These are phyloP conservation scores for Empis livida DNA, from an alignment of 2,888 invertebrate species.

Conservation along the genomic window DNA sequence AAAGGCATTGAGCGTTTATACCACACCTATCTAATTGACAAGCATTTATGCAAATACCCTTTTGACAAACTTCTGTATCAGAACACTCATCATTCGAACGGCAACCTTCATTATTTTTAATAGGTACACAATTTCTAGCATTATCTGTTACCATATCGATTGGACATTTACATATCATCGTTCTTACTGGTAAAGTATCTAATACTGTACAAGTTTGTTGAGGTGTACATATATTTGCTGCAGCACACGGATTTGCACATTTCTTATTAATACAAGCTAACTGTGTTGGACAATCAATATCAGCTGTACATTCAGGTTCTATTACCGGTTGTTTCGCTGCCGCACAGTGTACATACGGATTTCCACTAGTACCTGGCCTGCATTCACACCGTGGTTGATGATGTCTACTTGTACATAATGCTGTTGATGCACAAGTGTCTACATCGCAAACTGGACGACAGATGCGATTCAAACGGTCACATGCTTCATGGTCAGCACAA, in stretches of 20 bases:
- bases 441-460: slow-evolving; percentile 72
- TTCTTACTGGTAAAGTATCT: slow-evolving; percentile 66
- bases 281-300: slow-evolving; percentile 62
- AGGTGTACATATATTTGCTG: slow-evolving; percentile 56
- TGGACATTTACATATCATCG: slow-evolving; percentile 78
- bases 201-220: slow-evolving; percentile 69
- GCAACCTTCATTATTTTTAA: slow-evolving; percentile 48
- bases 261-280: slow-evolving; percentile 63
- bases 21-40: slow-evolving; percentile 69
- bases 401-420: slow-evolving; percentile 57
- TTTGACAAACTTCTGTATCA: slow-evolving; percentile 58
- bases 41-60: slow-evolving; percentile 64
- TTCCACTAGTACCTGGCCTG: slow-evolving; percentile 59
- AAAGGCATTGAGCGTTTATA: slow-evolving; percentile 67
- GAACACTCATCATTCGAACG: slow-evolving; percentile 61
- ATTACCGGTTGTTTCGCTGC: slow-evolving; percentile 35
- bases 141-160: slow-evolving; percentile 63
- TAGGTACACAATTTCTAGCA: slow-evolving; percentile 55
- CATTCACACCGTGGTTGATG: slow-evolving; percentile 73
- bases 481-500: slow-evolving; percentile 71
- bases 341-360: slow-evolving; percentile 59
- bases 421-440: slow-evolving; percentile 66
- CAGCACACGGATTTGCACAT: slow-evolving; percentile 66
- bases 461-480: slow-evolving; percentile 68
- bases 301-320: slow-evolving; percentile 51